Evolutionary conservation across 2,888 invertebrate species (phyloP), one percentile per base, ranked within the genome.

Genomic region (Tridacna crocea): DNA sequence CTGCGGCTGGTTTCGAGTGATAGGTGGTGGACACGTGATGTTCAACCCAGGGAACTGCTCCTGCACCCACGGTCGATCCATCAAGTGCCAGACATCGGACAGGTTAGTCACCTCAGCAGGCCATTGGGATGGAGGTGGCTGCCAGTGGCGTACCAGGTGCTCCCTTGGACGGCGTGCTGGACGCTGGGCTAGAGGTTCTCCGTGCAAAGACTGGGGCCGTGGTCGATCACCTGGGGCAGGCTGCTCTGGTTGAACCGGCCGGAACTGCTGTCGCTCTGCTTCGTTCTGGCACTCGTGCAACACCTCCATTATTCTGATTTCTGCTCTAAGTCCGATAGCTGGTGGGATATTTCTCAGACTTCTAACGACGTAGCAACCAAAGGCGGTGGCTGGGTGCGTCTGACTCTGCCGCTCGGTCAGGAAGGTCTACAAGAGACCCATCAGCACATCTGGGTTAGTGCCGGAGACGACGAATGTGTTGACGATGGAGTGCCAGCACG

Each of bases 221-320:
- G 68, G 58, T 36, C 77, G 22, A 26, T 63, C 79, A 72, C 22
- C 72, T 48, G 51, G 72, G 72, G 46, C 75, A 46, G 79, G 26
- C 47, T 72, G 80, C 60, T 75, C 61, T 63, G 48, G n/a, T 72
- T 80, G 12, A 63, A 72, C 75, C n/a, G 72, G 47, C 48, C 65
- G 70, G 51, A 80, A 51, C 72, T 80, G 80, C 36, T 75, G 75
- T 72, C 48, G 48, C 0, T 80, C 75, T 51, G 75, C 80, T 66
- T 75, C 75, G 72, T 70, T 80, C 60, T 80, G 80, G 70, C 80
- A 80, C 70, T 80, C 72, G 63, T 80, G 80, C 80, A 80, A 63
- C 75, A 70, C 72, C 72, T 48, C 61, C 27, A 80, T 76, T 58
- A 75, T 80, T 72, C 72, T 76, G 61, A 48, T 22, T 76, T 76